Evolutionary conservation across 2,113 vertebrate species (phyloP).

Genomic region (Stigmatopora nigra): DNA sequence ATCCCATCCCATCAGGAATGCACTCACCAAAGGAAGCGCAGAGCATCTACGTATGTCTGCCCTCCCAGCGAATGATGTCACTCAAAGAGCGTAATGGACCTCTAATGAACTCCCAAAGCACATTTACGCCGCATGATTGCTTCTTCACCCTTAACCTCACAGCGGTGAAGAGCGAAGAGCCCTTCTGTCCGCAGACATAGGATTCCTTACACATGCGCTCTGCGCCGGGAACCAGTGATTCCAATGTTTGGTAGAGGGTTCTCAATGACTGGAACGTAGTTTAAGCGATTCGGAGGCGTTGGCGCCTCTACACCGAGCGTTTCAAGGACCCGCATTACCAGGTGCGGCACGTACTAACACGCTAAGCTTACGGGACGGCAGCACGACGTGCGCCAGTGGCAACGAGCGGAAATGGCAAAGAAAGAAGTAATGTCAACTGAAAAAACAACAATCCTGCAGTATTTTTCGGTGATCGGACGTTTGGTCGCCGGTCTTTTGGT

Average conservation of each 20-base stretch:
- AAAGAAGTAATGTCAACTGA: not conserved
- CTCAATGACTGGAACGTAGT: not conserved
- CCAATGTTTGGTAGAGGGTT: conserved; percentile 19
- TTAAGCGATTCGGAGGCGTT: conserved; percentile 7
- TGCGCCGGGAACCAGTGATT: conserved; percentile 4
- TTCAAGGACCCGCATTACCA: conserved; percentile 9
- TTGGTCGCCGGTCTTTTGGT: too few relatives aligned
- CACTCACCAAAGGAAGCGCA: conserved; percentile 18
- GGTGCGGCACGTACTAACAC: conserved; percentile 6
- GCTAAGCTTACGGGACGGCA: conserved; percentile 7
- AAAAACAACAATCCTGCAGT: not conserved
- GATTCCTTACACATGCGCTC: conserved; percentile 44
- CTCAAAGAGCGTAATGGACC: conserved; percentile 56
- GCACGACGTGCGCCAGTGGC: conserved; percentile 11
- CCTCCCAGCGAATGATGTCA: conserved; percentile 53
- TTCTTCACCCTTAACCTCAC: conserved; percentile 58
- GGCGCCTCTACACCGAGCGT: not conserved
- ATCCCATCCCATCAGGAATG: conserved; percentile 26
- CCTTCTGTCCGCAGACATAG: conserved; percentile 37
- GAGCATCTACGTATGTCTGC: conserved; percentile 14
- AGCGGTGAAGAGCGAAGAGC: conserved; percentile 38
- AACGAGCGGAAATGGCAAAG: conserved; percentile 21
- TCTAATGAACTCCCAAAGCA: conserved; percentile 62
- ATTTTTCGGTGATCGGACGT: too few relatives aligned
- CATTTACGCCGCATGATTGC: conserved; percentile 62